Evolutionary conservation across 2,113 vertebrate genomes (phyloP).

Genomic region (Tachysurus vachellii): DNA sequence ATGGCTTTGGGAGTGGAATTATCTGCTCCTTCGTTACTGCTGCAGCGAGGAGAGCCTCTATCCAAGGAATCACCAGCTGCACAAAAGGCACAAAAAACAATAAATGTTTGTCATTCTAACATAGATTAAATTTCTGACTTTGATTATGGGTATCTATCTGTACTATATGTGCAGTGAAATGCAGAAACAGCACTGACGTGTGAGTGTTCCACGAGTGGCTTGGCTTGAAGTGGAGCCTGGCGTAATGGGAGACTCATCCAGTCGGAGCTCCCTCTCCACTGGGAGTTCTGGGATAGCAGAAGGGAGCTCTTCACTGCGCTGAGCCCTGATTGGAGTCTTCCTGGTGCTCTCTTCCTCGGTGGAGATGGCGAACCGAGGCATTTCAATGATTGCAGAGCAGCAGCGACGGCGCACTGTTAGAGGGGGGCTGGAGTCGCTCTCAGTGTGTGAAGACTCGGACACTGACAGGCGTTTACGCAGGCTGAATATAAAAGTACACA

Average conservation of each 20-base stretch:
- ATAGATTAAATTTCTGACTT: too few species aligned
- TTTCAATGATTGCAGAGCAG: constrained; percentile 89
- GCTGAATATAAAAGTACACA: constrained; percentile 63
- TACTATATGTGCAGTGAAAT: neutral
- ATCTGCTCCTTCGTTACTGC: constrained; percentile 68
- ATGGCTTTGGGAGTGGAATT: constrained; percentile 88
- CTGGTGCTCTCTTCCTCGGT: constrained; percentile 78
- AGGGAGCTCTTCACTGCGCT: constrained; percentile 75
- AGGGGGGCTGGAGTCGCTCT: constrained; percentile 95
- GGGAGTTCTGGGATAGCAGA: constrained; percentile 81
- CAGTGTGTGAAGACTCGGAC: constrained; percentile 95
- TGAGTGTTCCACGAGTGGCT: constrained; percentile 65
- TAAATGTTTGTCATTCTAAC: too few species aligned
- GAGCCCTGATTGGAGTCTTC: constrained; percentile 67
- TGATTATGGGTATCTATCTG: neutral
- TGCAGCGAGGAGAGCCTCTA: constrained; percentile 64
- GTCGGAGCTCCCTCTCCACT: constrained; percentile 79
- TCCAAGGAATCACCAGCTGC: constrained; percentile 79
- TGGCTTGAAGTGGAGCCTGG: constrained; percentile 70
- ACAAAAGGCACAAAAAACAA: constrained; percentile 36
- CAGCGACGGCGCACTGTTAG: constrained; percentile 86
- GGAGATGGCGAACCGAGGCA: constrained; percentile 86
- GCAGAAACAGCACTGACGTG: constrained; percentile 65
- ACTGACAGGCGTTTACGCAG: constrained; percentile 90
- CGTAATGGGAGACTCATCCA: constrained; percentile 76